Percentiles rank a stretch among this genome's conserved stretches.
Conservation (phyloP, 2,797 vertebrate species). For the Lepus oiostolus region DNA sequence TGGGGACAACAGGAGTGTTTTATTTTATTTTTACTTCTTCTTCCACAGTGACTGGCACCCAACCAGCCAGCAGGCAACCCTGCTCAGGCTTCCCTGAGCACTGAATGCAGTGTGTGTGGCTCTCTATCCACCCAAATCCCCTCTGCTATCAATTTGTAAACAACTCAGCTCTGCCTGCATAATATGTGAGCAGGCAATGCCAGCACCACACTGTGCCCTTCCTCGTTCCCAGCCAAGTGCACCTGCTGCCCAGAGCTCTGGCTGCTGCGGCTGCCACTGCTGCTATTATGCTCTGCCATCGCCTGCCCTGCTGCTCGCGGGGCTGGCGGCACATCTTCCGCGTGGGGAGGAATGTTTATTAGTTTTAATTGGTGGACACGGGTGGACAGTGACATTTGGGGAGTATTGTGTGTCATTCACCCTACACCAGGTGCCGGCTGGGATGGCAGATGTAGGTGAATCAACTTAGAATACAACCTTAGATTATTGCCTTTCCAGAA, state of each 20-base stretch:
- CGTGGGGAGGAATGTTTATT: constrained; percentile 76
- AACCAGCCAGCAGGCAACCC: not conserved
- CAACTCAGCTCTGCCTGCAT: constrained; percentile 80
- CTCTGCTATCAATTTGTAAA: constrained; percentile 84
- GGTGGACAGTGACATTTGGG: constrained; percentile 82
- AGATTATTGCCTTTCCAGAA: constrained; percentile 39
- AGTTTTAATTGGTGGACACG: constrained; percentile 80
- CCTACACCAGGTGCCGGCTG: constrained; percentile 66
- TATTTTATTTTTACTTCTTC: too few species aligned
- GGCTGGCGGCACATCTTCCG: constrained; percentile 30
- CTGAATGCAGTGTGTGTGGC: not conserved
- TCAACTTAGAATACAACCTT: constrained; percentile 54
- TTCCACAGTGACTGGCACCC: not conserved
- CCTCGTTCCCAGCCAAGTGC: constrained; percentile 74
- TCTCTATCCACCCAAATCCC: constrained; percentile 75
- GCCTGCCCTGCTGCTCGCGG: constrained; percentile 58
- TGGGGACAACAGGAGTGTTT: too few species aligned
- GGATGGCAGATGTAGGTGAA: constrained; percentile 64
- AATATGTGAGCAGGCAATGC: constrained; percentile 59
- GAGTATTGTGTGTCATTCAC: constrained; percentile 67
- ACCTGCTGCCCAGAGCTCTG: constrained; percentile 82
- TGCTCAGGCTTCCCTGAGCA: not conserved
- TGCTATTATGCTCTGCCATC: constrained; percentile 48
- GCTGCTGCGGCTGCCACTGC: constrained; percentile 61
- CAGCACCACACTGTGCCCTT: constrained; percentile 79